Base-by-base conservation (phyloP, 2,797 vertebrate genomes). In the Falco rusticolus region DNA sequence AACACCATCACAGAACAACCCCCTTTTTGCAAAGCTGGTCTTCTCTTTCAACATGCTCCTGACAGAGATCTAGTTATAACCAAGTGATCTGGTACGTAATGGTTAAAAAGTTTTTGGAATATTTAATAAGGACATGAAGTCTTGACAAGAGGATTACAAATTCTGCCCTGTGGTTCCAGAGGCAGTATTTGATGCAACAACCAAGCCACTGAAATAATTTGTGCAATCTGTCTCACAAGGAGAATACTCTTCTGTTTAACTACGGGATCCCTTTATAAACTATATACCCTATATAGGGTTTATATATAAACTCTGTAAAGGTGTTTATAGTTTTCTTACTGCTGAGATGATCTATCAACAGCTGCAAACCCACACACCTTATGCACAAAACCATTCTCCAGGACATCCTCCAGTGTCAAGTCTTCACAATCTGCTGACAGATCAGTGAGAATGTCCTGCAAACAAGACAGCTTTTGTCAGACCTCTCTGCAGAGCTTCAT, bases 371-470 rank as follows among this genome's bases (percentile, higher is more conserved):
- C 89, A 87, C 84, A 14, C 85, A 99, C 99, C 99, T 99, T 99
- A 96, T 99, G 99, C 87, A 99, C 99, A 33, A 98, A 98, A 80
- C 98, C 98, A 54, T 99, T 98, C 90, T 99, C 99, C 3, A 98
- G 96, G 65, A 99, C 98, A 5, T 98, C 98, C 37, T 99, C 99
- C 20, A 99, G 94, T 0, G 98, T 98, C 72, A 99, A 93, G 96
- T 98, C 98, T 94, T 99, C 99, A 11, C 99, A 99, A 33, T 99
- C 99, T 0, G 99, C 99, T 2, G 99, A 99, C 74, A 99, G 98
- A 82, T 99, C 99, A 1, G 99, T 99, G 63, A 99, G 98, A 66
- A 98, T 97, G 34, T 99, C 99, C 99, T 99, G 95, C 6, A 48
- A 78, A 94, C 43, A 89, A 56, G 74, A 50, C 11, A 59, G 89